Evolutionary conservation across 2,888 invertebrate genomes (phyloP), one percentile per base, ranked within the genome.

Genomic region (Syrista parreyssii): DNA sequence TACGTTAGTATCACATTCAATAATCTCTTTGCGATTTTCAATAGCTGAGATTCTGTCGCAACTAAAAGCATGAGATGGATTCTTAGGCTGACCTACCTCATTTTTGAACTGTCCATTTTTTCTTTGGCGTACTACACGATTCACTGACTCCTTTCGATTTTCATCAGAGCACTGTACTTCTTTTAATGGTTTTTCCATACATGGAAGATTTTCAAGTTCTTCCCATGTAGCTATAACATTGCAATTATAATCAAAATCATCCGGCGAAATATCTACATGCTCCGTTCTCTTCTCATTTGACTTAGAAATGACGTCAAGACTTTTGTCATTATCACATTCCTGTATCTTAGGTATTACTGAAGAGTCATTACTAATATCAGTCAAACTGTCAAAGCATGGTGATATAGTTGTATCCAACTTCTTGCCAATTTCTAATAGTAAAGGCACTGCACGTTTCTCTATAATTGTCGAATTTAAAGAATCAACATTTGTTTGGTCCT

Each of bases 201-300:
- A 81, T 71, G 68, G 74, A 2, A 81, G 40, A 72, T 83, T 82
- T 36, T 84, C 82, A 30, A 84, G 74, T 68, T 84, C 82, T 40
- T 79, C 82, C 84, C 83, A 84, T 9, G 82, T 81, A 23, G 83
- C 84, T 3, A 84, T 83, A 40, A 82, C 78, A 69, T 84, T 84
- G 73, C 82, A 83, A 79, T 84, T 84, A 68, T 82, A 81, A 78
- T 84, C 83, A 30, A 82, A 78, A 75, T 78, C 80, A 73, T 83
- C 82, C 74, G 34, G 79, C 3, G 68, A 72, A 11, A 73, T 31
- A 1, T 31, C 71, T 33, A 33, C 23, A 15, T 71, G 12, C 23
- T 33, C 71, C 32, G 12, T 33, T 12, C 12, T 30, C 12, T 71
- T 71, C 30, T 71, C 71, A 33, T 71, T 31, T 1, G 23, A 32